phyloP scores from a whole-genome alignment of 2,113 vertebrate genomes.

The Sardina pilchardus region DNA sequence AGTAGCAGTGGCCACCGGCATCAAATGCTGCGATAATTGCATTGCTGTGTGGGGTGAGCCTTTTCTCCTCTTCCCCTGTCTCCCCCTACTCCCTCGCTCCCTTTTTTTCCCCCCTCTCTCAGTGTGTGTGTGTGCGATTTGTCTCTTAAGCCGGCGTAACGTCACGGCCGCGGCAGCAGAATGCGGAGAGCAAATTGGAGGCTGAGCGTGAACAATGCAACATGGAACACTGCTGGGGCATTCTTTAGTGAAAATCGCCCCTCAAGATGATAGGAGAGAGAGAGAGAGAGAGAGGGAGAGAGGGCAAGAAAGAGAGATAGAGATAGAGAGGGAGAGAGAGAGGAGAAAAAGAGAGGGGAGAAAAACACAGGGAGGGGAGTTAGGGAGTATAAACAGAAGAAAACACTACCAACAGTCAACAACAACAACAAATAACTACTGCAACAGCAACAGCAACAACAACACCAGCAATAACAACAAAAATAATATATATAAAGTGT shows the following conservation, averaged over 20 bases:
- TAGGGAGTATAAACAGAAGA: not conserved
- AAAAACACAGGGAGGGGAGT: not conserved
- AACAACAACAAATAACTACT: not conserved
- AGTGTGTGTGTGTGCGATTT: conserved; percentile 95
- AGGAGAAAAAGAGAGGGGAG: not conserved
- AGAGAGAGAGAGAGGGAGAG: conserved; percentile 18
- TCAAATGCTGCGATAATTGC: conserved; percentile 99
- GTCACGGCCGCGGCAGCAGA: conserved; percentile 97
- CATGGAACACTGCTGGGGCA: conserved; percentile 91
- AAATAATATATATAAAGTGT: not conserved
- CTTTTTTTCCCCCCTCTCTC: conserved; percentile 74
- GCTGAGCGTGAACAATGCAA: conserved; percentile 99
- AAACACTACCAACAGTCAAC: not conserved
- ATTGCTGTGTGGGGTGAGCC: conserved; percentile 96
- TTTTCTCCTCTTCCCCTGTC: conserved; percentile 48
- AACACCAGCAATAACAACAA: not conserved
- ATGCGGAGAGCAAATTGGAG: conserved; percentile 99
- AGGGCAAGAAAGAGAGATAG: not conserved
- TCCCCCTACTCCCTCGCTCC: conserved; percentile 36
- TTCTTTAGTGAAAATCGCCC: conserved; percentile 64
- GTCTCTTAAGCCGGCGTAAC: conserved; percentile 99
- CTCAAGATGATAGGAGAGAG: conserved; percentile 34
- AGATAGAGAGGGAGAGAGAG: not conserved
- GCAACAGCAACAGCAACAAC: not conserved
- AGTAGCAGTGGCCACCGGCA: conserved; percentile 84